Evolutionary conservation across 2,113 vertebrate species (phyloP).

Genomic region (Alectura lathami): DNA sequence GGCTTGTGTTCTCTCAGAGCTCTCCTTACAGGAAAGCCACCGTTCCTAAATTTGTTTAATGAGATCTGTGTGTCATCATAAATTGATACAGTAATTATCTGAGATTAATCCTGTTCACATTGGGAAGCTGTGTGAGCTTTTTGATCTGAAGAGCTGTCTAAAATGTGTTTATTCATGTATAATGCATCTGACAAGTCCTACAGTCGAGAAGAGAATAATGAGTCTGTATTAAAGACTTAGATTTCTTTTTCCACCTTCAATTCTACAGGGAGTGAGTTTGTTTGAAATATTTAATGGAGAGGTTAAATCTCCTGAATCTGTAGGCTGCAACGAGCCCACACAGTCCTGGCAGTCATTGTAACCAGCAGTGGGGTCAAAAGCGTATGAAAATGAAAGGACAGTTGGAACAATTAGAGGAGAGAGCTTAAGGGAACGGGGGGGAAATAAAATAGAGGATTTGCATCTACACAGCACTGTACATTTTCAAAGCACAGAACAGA

Average conservation of each 20-base stretch:
- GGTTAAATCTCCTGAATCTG: conserved; percentile 8
- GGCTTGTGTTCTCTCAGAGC: conserved; percentile 12
- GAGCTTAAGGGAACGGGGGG: neutral
- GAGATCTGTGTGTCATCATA: conserved; percentile 68
- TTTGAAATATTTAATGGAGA: conserved; percentile 45
- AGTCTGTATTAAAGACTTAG: conserved; percentile 13
- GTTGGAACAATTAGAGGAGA: neutral
- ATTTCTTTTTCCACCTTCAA: neutral
- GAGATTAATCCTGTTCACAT: conserved; percentile 70
- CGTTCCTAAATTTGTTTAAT: conserved; percentile 59
- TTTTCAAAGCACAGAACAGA: neutral
- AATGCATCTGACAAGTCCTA: conserved; percentile 60
- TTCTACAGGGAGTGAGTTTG: conserved; percentile 23
- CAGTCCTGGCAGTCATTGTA: neutral
- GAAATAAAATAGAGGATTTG: neutral
- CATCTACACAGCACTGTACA: neutral
- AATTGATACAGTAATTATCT: conserved; percentile 72
- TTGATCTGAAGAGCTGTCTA: conserved; percentile 72
- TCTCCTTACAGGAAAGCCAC: conserved; percentile 24
- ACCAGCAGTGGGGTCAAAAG: neutral
- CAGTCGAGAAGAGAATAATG: conserved; percentile 63
- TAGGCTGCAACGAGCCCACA: conserved; percentile 23
- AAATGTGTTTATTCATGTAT: conserved; percentile 70
- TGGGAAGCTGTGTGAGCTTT: conserved; percentile 73
- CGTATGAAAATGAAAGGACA: conserved; percentile 1